Evolutionary conservation across 2,888 invertebrate genomes (phyloP).

Genomic region (Apodemia duryi): DNA sequence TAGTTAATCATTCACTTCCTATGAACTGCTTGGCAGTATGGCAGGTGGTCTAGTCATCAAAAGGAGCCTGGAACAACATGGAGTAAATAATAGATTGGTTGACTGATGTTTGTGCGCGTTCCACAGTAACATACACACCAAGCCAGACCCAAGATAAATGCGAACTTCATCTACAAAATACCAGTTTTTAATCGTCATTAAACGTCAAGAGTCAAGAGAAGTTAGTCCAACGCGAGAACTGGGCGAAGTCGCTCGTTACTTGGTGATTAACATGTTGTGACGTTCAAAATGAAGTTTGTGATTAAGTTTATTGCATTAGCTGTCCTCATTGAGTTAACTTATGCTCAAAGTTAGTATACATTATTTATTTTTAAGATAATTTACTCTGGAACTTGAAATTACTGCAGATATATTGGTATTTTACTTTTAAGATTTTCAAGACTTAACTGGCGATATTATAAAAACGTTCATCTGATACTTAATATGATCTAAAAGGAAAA

Average conservation of each 20-base stretch:
- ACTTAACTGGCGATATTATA: too few species aligned
- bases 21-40: too few species aligned
- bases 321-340: background rate
- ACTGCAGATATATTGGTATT: too few species aligned
- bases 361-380: background rate
- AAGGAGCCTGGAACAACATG: too few species aligned
- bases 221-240: background rate
- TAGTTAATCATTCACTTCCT: too few species aligned
- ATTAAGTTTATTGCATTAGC: background rate
- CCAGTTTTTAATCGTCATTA: background rate
- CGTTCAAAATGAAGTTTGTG: background rate
- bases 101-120: background rate
- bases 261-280: background rate
- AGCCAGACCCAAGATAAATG: background rate
- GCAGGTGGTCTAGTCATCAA: too few species aligned
- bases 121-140: background rate
- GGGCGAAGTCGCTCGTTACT: background rate
- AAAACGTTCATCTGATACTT: too few species aligned
- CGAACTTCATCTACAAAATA: background rate
- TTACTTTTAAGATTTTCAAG: too few species aligned
- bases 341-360: constrained; percentile 1
- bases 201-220: background rate
- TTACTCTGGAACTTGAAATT: too few species aligned
- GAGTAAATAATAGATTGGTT: too few species aligned
- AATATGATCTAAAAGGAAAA: too few species aligned